These are phyloP conservation scores for Heliconius eleuchia DNA, from an alignment of 1,140 invertebrate species.

Conservation along the genomic window DNA sequence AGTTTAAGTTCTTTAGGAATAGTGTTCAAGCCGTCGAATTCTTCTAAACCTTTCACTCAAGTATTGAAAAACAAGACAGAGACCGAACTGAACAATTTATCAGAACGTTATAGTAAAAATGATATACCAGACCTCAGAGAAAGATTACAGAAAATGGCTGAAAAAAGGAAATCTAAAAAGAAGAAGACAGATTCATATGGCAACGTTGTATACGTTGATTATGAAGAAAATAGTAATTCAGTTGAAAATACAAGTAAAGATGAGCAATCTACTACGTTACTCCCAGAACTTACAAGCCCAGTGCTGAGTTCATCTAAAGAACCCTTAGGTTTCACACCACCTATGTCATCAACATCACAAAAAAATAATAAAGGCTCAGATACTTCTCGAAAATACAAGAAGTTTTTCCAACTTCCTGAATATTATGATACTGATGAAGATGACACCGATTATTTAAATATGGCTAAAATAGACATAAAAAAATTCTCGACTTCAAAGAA, in stretches of 20 bases:
- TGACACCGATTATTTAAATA: constrained; percentile 60
- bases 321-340: constrained; percentile 13
- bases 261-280: constrained; percentile 27
- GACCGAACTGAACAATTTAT: constrained; percentile 56
- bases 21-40: constrained; percentile 75
- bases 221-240: constrained; percentile 59
- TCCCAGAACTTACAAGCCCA: constrained; percentile 9
- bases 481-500: constrained; percentile 51
- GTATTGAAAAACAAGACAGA: constrained; percentile 75
- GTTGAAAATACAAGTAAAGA: constrained; percentile 47
- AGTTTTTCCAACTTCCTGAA: constrained; percentile 45
- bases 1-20: constrained; percentile 73
- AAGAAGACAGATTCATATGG: constrained; percentile 65
- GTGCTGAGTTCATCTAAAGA: neutral
- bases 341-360: constrained; percentile 25
- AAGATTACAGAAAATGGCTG: constrained; percentile 69
- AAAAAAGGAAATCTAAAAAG: constrained; percentile 68
- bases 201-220: constrained; percentile 64
- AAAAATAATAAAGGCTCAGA: constrained; percentile 3
- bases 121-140: constrained; percentile 63
- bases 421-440: constrained; percentile 69
- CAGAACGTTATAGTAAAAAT: constrained; percentile 57
- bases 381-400: constrained; percentile 28
- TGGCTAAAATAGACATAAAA: constrained; percentile 67
- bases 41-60: constrained; percentile 72